Base-by-base conservation (phyloP, 2,888 invertebrate genomes). In the Diarsia mendica region DNA sequence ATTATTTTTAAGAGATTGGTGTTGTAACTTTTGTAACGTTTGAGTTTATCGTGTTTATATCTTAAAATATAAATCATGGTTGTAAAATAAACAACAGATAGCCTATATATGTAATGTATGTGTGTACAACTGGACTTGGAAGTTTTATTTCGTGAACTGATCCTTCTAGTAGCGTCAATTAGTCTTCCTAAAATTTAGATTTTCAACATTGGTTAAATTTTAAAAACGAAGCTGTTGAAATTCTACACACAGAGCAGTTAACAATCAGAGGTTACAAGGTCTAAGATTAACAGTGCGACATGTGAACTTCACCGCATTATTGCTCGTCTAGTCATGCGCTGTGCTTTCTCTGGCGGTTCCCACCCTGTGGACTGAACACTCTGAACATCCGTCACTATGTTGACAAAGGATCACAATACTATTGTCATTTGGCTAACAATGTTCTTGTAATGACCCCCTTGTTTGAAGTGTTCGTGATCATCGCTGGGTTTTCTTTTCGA, bases 321-420 rank as follows among this genome's bases (percentile, higher is more conserved):
- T 68, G 83, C 83, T 71, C 28, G 51, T 61, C 65, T 66, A 74
- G 84, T 90, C 89, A 86, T 86, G 87, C 86, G 70, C 69, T 53
- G 65, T 72, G 87, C 89, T 90, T 90, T 90, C 90, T 86, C 89
- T 84, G 69, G 28, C 51, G 60, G 84, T 87, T 89, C 87, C 83
- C 89, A 89, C 84, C 89, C 87, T 76, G 76, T 75, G 70, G 79
- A 77, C 67, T 75, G 77, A 80, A 79, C 82, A 83, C 78, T 77
- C 67, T 74, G 77, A 78, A 81, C 82, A 85, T 85, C 74, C 76
- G 80, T 84, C 86, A 86, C 72, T 86, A 70, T 81, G 80, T 85
- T 85, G 82, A 79, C 84, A 85, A 87, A 87, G 87, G 87, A 83
- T 75, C 61, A 79, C 80, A 86, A 86, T 85, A 81, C 78, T 75